Percentiles rank a stretch among this genome's conserved stretches.
Evolutionary conservation across 2,113 vertebrate species (phyloP).

Genomic region (Ammodytes dubius): DNA sequence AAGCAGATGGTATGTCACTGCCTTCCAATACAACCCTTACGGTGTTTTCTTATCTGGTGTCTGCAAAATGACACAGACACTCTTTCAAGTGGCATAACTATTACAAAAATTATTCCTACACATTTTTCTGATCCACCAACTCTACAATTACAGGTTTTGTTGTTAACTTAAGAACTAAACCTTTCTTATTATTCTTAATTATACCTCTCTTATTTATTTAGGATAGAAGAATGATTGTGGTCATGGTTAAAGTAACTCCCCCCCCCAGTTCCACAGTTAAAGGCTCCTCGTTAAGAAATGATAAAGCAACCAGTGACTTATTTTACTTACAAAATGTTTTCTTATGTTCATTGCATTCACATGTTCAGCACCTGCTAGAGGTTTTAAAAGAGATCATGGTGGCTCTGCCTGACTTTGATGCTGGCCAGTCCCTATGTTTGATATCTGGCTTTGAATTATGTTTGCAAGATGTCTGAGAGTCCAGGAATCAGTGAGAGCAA

Average conservation of each 20-base stretch:
- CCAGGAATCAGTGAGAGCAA: constrained; percentile 4
- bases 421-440: not conserved
- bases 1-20: not conserved
- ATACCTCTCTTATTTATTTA: too few species aligned
- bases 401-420: not conserved
- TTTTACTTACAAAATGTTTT: not conserved
- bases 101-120: not conserved
- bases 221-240: too few species aligned
- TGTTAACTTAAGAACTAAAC: too few species aligned
- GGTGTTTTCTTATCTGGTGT: not conserved
- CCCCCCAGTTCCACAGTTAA: too few species aligned
- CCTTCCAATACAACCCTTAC: not conserved
- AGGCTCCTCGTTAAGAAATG: too few species aligned
- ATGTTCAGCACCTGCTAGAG: not conserved
- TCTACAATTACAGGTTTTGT: too few species aligned
- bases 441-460: constrained; percentile 44
- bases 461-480: constrained; percentile 18
- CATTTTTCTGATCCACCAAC: too few species aligned
- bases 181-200: too few species aligned
- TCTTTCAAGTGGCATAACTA: not conserved
- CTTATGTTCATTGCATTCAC: not conserved
- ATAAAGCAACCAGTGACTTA: not conserved
- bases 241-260: too few species aligned
- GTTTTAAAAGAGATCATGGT: not conserved
- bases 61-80: too few species aligned